These are phyloP conservation scores for Ammospiza nelsoni DNA, from an alignment of 2,113 vertebrate genomes.

Conservation along the genomic window DNA sequence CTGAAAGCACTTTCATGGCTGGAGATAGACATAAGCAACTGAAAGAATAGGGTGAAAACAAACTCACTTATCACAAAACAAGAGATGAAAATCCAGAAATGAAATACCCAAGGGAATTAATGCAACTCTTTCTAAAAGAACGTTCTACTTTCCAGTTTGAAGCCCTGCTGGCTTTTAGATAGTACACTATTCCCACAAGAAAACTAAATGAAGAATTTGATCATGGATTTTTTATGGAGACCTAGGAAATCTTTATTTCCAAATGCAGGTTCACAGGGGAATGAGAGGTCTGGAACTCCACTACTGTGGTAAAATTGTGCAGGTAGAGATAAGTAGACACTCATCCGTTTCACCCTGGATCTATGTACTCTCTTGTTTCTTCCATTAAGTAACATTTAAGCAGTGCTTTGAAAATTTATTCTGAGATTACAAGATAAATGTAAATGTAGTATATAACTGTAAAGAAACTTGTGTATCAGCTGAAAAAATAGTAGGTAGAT, in stretches of 20 bases:
- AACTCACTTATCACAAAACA: background rate
- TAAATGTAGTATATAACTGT: slow-evolving; percentile 15
- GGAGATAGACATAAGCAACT: background rate
- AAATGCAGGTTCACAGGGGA: background rate
- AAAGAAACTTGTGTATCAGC: background rate
- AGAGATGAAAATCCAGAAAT: background rate
- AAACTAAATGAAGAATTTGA: background rate
- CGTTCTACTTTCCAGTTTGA: background rate
- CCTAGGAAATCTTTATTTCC: background rate
- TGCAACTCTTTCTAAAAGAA: background rate
- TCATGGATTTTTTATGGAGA: background rate
- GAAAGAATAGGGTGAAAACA: background rate
- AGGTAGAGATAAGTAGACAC: background rate
- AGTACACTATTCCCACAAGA: background rate
- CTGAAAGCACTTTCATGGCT: background rate
- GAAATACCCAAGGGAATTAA: background rate
- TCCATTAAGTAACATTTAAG: background rate
- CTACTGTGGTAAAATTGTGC: background rate
- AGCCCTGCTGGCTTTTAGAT: background rate
- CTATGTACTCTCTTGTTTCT: background rate
- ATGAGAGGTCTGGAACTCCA: background rate
- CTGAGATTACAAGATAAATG: slow-evolving; percentile 3
- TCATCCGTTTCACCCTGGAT: background rate
- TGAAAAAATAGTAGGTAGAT: slow-evolving; percentile 12
- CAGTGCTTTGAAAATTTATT: background rate